These are phyloP conservation scores for Microvelia longipes DNA, from an alignment of 1,140 invertebrate genomes.

Conservation along the genomic window DNA sequence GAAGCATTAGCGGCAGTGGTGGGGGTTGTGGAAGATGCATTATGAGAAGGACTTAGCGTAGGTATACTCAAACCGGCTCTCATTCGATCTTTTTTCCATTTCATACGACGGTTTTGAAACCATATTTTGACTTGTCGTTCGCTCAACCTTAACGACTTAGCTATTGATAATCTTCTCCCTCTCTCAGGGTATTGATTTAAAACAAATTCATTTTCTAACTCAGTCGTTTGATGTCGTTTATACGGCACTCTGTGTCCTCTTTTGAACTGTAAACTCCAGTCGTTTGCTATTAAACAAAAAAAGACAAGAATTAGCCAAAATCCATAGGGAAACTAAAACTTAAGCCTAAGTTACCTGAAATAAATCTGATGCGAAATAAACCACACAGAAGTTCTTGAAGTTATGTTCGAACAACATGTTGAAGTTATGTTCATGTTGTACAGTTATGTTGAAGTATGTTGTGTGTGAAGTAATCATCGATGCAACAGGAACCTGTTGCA, in stretches of 20 bases:
- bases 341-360: too few species aligned
- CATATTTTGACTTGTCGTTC: slow-evolving; percentile 94
- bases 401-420: too few species aligned
- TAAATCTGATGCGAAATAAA: too few species aligned
- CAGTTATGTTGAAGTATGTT: too few species aligned
- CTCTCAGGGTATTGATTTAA: slow-evolving; percentile 96
- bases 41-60: not conserved
- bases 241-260: slow-evolving; percentile 40
- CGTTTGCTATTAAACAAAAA: slow-evolving; percentile 11
- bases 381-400: too few species aligned
- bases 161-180: slow-evolving; percentile 93
- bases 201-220: slow-evolving; percentile 96
- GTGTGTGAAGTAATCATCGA: too few species aligned
- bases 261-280: slow-evolving; percentile 13
- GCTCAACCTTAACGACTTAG: slow-evolving; percentile 85
- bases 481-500: too few species aligned
- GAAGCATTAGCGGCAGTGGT: not conserved
- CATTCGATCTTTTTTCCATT: slow-evolving; percentile 80
- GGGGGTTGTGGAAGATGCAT: not conserved
- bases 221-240: slow-evolving; percentile 92
- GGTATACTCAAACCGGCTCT: slow-evolving; percentile 9
- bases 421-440: too few species aligned
- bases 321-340: too few species aligned
- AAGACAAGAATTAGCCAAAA: too few species aligned
- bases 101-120: slow-evolving; percentile 94